These are phyloP conservation scores for Anguilla marmorata DNA, from an alignment of 2,797 vertebrate species.

Conservation along the genomic window DNA sequence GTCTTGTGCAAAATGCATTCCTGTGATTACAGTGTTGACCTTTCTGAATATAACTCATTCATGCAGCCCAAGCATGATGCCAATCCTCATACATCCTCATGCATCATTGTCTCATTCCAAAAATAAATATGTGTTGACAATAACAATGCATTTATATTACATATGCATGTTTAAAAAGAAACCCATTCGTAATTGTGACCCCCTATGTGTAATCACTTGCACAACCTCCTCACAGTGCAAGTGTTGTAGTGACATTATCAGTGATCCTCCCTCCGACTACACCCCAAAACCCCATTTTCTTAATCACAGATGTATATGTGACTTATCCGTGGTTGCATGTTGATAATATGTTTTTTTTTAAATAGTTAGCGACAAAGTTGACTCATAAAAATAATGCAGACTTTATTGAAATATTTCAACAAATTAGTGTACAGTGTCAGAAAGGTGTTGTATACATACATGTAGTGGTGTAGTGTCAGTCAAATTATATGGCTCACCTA, in stretches of 20 bases:
- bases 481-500: not conserved
- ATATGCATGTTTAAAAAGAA: not conserved
- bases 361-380: not conserved
- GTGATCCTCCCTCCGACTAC: too few species aligned
- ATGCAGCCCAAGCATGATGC: not conserved
- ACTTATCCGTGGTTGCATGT: not conserved
- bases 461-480: slow-evolving; percentile 13
- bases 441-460: slow-evolving; percentile 7
- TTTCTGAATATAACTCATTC: not conserved
- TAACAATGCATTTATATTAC: not conserved
- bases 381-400: slow-evolving; percentile 6
- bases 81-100: not conserved
- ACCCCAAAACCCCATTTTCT: too few species aligned
- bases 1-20: not conserved
- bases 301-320: not conserved
- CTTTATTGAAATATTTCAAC: slow-evolving; percentile 24
- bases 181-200: not conserved
- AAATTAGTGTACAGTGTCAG: slow-evolving; percentile 8
- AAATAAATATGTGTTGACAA: not conserved
- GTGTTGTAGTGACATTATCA: not conserved
- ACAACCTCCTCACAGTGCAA: not conserved
- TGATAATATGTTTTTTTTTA: not conserved
- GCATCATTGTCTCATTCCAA: not conserved
- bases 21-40: not conserved
- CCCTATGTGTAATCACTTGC: not conserved